Conservation (phyloP, 2,113 vertebrate genomes). For the Alaudala cheleensis region DNA sequence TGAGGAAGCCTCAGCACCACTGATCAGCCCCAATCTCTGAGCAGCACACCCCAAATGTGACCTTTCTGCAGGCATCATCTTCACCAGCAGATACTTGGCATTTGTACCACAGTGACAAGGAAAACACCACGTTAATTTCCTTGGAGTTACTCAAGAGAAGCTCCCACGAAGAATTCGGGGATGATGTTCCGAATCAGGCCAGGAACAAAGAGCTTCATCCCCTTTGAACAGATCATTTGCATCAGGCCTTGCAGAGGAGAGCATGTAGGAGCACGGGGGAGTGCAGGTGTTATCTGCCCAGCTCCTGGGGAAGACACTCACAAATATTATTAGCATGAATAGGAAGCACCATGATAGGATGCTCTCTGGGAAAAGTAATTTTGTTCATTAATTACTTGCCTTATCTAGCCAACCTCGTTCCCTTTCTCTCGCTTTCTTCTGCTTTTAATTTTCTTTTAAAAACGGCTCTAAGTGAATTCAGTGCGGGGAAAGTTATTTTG, state of each 20-base stretch:
- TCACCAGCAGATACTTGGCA: neutral
- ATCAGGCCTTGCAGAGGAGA: constrained; percentile 23
- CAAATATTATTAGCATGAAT: constrained; percentile 56
- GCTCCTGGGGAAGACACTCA: constrained; percentile 50
- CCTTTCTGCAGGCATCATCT: neutral
- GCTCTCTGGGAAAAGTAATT: constrained; percentile 55
- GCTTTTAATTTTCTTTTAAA: constrained; percentile 38
- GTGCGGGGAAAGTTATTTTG: neutral
- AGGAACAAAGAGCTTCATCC: neutral
- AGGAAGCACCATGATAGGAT: constrained; percentile 53
- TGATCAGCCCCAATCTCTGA: neutral
- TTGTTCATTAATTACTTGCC: constrained; percentile 66
- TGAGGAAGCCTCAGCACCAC: neutral
- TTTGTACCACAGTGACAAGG: fast-evolving
- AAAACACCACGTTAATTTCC: neutral
- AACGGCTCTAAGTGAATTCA: constrained; percentile 31
- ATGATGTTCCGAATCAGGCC: neutral
- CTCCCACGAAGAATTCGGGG: neutral
- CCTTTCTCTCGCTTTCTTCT: neutral
- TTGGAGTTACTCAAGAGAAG: neutral
- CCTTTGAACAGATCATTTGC: constrained; percentile 1
- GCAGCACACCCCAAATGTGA: neutral
- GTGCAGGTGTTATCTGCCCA: constrained; percentile 30
- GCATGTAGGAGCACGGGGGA: neutral
- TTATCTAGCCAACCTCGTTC: constrained; percentile 49